phyloP scores from a whole-genome alignment of 2,113 vertebrate species.

The Eulemur rufifrons region DNA sequence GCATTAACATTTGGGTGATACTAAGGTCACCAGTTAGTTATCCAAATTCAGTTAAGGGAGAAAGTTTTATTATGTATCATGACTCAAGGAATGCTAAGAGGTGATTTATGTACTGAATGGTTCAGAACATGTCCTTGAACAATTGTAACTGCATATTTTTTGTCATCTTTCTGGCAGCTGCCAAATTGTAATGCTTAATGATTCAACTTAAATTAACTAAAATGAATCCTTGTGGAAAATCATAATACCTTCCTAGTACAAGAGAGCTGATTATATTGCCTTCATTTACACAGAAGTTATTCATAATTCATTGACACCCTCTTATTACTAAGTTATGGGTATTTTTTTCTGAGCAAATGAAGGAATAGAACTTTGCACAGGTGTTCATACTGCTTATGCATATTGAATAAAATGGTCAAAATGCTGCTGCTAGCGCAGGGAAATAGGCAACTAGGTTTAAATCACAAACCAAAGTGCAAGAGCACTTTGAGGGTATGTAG shows the following conservation, averaged over 20 bases:
- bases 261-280: slow-evolving; percentile 35
- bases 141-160: slow-evolving; percentile 55
- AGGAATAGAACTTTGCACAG: neutral
- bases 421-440: neutral
- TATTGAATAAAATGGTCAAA: neutral
- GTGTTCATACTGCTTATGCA: neutral
- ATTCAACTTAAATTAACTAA: slow-evolving; percentile 71
- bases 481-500: neutral
- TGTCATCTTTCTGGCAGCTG: slow-evolving; percentile 68
- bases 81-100: neutral
- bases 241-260: slow-evolving; percentile 44
- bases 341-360: neutral
- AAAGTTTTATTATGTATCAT: neutral
- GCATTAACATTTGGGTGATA: slow-evolving; percentile 22
- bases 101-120: slow-evolving; percentile 14
- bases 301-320: slow-evolving; percentile 25
- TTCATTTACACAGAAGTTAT: slow-evolving; percentile 44
- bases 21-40: neutral
- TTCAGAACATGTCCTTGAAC: slow-evolving; percentile 46
- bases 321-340: neutral
- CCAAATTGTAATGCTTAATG: slow-evolving; percentile 65
- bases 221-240: slow-evolving; percentile 64
- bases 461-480: neutral
- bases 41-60: neutral
- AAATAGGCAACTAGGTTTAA: neutral